Evolutionary conservation across 1,140 invertebrate genomes (phyloP).

Genomic region (Aporrectodea caliginosa): DNA sequence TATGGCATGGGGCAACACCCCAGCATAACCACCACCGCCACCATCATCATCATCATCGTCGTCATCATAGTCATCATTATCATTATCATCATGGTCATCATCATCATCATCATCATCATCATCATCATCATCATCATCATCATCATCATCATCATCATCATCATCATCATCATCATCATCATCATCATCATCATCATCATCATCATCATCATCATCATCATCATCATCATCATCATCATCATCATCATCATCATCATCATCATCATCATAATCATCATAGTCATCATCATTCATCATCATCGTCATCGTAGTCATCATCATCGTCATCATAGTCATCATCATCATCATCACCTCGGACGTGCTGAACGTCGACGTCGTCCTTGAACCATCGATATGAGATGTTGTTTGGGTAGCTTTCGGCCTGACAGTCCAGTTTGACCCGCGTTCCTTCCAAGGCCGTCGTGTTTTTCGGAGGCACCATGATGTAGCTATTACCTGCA

Average conservation of each 20-base stretch:
- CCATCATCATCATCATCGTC: not conserved
- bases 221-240: constrained; percentile 5
- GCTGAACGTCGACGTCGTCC: constrained; percentile 26
- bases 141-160: not conserved
- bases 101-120: constrained; percentile 10
- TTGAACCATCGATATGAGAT: constrained; percentile 81
- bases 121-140: constrained; percentile 1
- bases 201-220: constrained; percentile 19
- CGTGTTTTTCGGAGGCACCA: constrained; percentile 84
- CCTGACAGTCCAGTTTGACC: constrained; percentile 88
- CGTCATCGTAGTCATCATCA: too few species aligned
- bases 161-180: not conserved
- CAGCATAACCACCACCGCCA: not conserved
- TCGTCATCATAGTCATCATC: too few species aligned
- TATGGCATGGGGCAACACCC: too few species aligned
- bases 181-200: constrained; percentile 15
- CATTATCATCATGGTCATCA: not conserved
- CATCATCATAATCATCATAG: too few species aligned
- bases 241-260: constrained; percentile 7
- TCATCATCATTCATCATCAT: too few species aligned
- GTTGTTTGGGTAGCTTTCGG: constrained; percentile 88
- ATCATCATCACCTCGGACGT: not conserved
- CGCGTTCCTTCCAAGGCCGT: constrained; percentile 92
- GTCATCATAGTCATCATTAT: too few species aligned
- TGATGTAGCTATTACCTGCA: constrained; percentile 76